Evolutionary conservation across 2,113 vertebrate species (phyloP), one percentile per base, ranked within the genome.

Genomic region (Dolichotis patagonum): DNA sequence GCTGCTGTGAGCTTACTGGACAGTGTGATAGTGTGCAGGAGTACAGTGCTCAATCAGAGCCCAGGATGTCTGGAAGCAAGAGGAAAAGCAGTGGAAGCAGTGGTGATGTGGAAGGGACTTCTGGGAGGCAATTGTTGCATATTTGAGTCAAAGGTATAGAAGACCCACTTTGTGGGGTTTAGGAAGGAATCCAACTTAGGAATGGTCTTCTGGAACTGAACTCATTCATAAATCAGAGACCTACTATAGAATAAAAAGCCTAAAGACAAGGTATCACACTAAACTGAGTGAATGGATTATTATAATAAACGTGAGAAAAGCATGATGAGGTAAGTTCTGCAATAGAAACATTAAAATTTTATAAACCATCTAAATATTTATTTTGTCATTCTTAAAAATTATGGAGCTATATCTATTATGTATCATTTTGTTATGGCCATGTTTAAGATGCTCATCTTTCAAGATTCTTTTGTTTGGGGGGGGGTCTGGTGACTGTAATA

Each of bases 281-380:
- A 88, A 71, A 84, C n/a, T 73, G 93, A 85, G 91, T 52, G 35
- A 93, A 58, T 84, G 49, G 19, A 63, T 86, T 96, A 78, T 54
- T 56, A 92, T 13, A 43, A 41, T 56, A 24, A 80, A 5, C 12
- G 1, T 22, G 46, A 32, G 30, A n/a, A 80, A 73, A 38, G 12
- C 62, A 84, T 43, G 62, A 75, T 60, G 60, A 93, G 38, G 43
- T 49, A 94, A 52, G 35, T 65, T 71, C 65, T 54, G 69, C 81
- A 60, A 5, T 56, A 20, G 80, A 91, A 83, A 89, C 30, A 89
- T 16, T 73, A 56, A 88, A 62, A 38, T 30, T 92, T 86, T 94
- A 54, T 67, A 78, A 63, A 43, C 49, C 20, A 82, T n/a, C 22
- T n/a, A 91, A 89, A 91, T 35, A 65, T 83, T 87, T 75, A 46